phyloP scores from a whole-genome alignment of 2,888 invertebrate species.

The Blastobasis lacticolella region DNA sequence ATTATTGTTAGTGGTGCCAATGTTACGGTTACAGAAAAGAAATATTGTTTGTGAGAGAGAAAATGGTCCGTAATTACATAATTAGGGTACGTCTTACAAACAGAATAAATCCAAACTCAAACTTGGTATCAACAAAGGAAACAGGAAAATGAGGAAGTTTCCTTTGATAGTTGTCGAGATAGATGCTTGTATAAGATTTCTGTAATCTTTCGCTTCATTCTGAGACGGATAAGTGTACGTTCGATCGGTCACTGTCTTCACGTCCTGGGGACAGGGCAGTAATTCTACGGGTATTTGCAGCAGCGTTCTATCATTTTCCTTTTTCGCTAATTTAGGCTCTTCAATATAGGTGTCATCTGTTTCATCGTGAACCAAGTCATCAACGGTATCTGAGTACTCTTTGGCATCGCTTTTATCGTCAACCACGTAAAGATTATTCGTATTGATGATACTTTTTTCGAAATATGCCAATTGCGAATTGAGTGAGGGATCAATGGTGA shows the following conservation, averaged over 20 bases:
- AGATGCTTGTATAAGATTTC: slow-evolving; percentile 55
- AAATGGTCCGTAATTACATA: slow-evolving; percentile 25
- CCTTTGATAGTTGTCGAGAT: slow-evolving; percentile 21
- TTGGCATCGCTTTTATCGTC: slow-evolving; percentile 51
- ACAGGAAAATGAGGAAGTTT: slow-evolving; percentile 24
- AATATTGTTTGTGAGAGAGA: no score
- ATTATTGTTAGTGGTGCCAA: no score
- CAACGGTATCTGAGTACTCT: slow-evolving; percentile 50
- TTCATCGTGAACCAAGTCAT: slow-evolving; percentile 56
- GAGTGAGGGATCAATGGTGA: slow-evolving; percentile 62
- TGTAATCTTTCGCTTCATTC: slow-evolving; percentile 70
- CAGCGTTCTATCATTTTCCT: slow-evolving; percentile 60
- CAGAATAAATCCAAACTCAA: slow-evolving; percentile 1
- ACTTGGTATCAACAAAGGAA: slow-evolving; percentile 26
- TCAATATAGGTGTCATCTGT: slow-evolving; percentile 53
- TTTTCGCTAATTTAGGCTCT: slow-evolving; percentile 48
- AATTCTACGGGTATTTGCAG: slow-evolving; percentile 73
- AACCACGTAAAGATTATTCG: slow-evolving; percentile 48
- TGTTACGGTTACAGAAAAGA: no score
- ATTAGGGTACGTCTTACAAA: not conserved
- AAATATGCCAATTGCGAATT: slow-evolving; percentile 60
- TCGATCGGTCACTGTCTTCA: slow-evolving; percentile 76
- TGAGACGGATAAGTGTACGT: slow-evolving; percentile 73
- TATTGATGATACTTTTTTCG: slow-evolving; percentile 50
- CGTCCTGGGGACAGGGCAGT: slow-evolving; percentile 75